Percentiles rank a stretch among this genome's conserved stretches.
Conservation (phyloP, 2,113 vertebrate species). For the Paedocypris sp. region DNA sequence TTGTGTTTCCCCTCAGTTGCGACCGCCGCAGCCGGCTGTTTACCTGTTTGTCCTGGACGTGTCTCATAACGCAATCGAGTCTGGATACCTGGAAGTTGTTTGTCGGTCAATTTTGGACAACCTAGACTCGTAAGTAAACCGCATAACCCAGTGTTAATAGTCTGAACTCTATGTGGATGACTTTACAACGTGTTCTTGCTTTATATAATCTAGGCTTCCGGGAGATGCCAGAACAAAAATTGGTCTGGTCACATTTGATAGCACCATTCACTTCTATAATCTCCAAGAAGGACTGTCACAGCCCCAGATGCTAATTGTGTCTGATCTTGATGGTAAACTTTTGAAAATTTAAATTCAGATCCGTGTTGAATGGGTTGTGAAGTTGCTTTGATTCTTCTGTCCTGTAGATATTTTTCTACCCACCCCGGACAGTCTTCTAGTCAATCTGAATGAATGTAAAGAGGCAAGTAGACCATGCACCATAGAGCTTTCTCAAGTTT, state of each 20-base stretch:
- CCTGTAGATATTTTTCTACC: conserved; percentile 93
- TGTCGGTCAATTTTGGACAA: conserved; percentile 87
- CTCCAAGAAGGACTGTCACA: conserved; percentile 95
- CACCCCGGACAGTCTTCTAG: conserved; percentile 91
- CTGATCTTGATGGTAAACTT: conserved; percentile 85
- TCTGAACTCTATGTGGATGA: not conserved
- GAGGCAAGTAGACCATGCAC: conserved; percentile 82
- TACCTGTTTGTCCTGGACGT: conserved; percentile 94
- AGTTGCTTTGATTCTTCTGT: conserved; percentile 19
- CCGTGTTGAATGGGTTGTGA: not conserved
- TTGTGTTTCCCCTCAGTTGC: conserved; percentile 57
- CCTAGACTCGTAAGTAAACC: conserved; percentile 76
- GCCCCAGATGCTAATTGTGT: conserved; percentile 96
- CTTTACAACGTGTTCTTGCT: not conserved
- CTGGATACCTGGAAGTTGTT: conserved; percentile 85
- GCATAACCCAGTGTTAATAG: not conserved
- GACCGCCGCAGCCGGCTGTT: conserved; percentile 90
- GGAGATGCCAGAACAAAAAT: conserved; percentile 93
- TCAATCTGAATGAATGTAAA: conserved; percentile 95
- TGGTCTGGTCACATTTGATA: conserved; percentile 95
- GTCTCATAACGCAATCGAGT: conserved; percentile 90
- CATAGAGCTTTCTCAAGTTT: too few relatives aligned
- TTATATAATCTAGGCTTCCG: conserved; percentile 69
- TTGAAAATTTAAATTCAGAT: too few relatives aligned
- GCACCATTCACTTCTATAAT: conserved; percentile 96